phyloP scores from a whole-genome alignment of 2,113 vertebrate genomes.

The Lagenorhynchus albirostris region DNA sequence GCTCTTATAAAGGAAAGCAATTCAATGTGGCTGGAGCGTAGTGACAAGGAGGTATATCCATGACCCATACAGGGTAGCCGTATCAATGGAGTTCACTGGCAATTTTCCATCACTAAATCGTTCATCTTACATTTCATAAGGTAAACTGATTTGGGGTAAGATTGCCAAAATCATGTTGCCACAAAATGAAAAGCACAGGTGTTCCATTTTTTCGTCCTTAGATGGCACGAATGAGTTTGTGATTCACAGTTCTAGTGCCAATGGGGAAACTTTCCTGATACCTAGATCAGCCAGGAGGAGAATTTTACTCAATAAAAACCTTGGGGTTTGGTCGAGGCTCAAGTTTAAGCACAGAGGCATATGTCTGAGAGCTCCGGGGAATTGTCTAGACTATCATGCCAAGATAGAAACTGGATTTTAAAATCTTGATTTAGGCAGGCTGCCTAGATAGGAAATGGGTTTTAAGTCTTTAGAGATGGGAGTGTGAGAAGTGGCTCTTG shows the following conservation, averaged over 20 bases:
- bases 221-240: not conserved
- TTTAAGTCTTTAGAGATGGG: not conserved
- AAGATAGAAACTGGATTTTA: not conserved
- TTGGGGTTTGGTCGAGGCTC: not conserved
- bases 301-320: not conserved
- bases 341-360: conserved; percentile 3
- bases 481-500: not conserved
- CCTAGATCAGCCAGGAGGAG: not conserved
- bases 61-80: accelerated
- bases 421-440: not conserved
- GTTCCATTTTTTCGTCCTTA: not conserved
- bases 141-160: not conserved
- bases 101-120: not conserved
- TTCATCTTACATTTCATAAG: not conserved
- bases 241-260: not conserved
- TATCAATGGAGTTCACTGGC: not conserved
- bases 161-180: not conserved
- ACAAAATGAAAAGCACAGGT: conserved; percentile 5
- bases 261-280: not conserved
- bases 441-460: not conserved
- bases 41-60: not conserved
- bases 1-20: not conserved
- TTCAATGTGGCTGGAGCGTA: accelerated
- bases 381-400: not conserved
- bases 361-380: not conserved